Evolutionary conservation across 2,888 invertebrate genomes (phyloP), one percentile per base, ranked within the genome.

Genomic region (Cheilosia scutellata): DNA sequence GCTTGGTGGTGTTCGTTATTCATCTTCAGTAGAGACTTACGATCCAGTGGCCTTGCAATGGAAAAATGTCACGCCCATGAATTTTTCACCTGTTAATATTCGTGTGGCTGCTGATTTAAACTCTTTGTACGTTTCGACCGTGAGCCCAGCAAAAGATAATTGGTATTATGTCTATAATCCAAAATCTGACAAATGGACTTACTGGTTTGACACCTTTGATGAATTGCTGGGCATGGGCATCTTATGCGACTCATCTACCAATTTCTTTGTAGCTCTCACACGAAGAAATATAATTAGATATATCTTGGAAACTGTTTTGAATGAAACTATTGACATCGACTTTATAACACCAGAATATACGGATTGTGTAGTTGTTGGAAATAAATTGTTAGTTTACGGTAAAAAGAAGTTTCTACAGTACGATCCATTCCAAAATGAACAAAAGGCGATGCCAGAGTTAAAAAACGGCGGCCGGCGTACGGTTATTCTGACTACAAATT

Each of bases 41-140:
- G 16, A 16, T 16, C 44, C 13, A 16, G 13, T n/a, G 5, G 44
- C 5, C 1, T 5, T 6, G 16, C 0, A 44, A 44, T 44, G 44
- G 44, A 44, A 44, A 44, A 5, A 13, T 2, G 13, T 44, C 5
- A 5, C 44, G 2, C 4, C 5, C 5, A 1, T 16, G 16, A 1
- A 5, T 5, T 0, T 6, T 5, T 5, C 1, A n/a, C 5, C 5
- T 16, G 0, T 0, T 2, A 0, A 2, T 6, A 2, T 16, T 6
- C 6, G 6, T 6, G 44, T 5, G 44, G 44, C 44, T 44, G 16
- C 16, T 44, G 1, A 2, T 44, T 44, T 44, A 5, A n/a, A 44
- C 16, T 44, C 16, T 2, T 2, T 44, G 16, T 44, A 6, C 5
- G n/a, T n/a, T 37, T 37, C 37, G 6, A 5, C 4, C 0, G 4